Base-by-base conservation (phyloP, 2,113 vertebrate species). In the Amphilophus citrinellus region DNA sequence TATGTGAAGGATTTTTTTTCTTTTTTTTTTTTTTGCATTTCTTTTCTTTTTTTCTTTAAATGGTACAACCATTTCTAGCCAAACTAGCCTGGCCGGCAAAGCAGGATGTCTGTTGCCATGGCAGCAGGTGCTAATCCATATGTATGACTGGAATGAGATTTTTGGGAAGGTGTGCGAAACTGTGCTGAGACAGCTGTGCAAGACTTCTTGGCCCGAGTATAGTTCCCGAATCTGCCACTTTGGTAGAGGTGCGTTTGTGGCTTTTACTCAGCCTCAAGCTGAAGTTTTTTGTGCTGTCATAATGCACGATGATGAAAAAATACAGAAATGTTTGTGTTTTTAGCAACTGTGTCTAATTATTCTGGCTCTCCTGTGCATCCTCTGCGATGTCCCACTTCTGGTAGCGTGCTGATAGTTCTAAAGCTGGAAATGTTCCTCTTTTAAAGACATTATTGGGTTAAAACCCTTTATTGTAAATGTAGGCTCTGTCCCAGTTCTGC, bases 101-200 rank as follows among this genome's bases (percentile, higher is more conserved):
- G 61, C 2, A 30, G 60, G 56, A 1, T 39, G n/a, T 50, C 66
- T 68, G 89, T 88, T 90, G 77, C 86, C 78, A 88, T 87, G 76
- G 89, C 15, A 90, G 86, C 91, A 56, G 86, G 82, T 63, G 66
- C 39, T 79, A 76, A 79, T 88, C 80, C 66, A 71, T 77, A 85
- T 79, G 77, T 77, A 77, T 84, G 84, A 79, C 27, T 9, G 4
- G 78, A 20, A 76, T 61, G 6, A 24, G 65, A 61, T 77, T 81
- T 76, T 62, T 57, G 42, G 79, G 53, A 56, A 79, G 39, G 75
- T 60, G 77, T 78, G 68, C 7, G 50, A 32, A 50, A 73, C 30
- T 73, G 42, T 18, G 68, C 35, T 20, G 30, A 60, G 50, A 18
- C 30, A 50, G 7, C 39, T 10, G 76, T 27, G 18, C 14, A 59